Conservation (phyloP, 2,888 invertebrate genomes). For the Volucella bombylans region DNA sequence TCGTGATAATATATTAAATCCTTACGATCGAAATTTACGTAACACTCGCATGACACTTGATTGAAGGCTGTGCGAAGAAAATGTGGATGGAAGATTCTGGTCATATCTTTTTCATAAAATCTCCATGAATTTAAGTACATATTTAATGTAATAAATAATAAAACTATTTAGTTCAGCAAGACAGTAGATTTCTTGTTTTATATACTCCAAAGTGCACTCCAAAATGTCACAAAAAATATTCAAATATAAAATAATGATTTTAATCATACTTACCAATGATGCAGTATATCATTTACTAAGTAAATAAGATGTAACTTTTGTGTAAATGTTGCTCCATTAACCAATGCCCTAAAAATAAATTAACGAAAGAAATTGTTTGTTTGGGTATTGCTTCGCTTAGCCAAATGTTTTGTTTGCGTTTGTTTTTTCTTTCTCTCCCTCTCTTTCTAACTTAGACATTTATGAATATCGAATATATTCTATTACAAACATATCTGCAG, state of each 20-base stretch:
- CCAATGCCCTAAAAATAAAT: constrained; percentile 84
- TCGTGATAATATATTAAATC: too few species aligned
- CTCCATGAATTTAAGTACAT: too few species aligned
- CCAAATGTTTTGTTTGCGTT: constrained; percentile 74
- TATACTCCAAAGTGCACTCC: constrained; percentile 23
- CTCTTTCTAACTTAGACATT: constrained; percentile 46
- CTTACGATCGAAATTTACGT: too few species aligned
- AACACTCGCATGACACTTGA: too few species aligned
- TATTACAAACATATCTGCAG: constrained; percentile 28
- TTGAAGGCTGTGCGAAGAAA: too few species aligned
- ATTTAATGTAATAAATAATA: too few species aligned
- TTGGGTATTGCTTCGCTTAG: constrained; percentile 67
- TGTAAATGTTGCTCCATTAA: constrained; percentile 89
- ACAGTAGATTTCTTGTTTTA: too few species aligned
- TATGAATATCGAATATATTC: neutral
- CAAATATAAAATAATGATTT: constrained; percentile 11
- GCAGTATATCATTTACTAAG: constrained; percentile 98
- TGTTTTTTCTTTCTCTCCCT: constrained; percentile 32
- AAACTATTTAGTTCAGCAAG: too few species aligned
- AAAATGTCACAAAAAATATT: constrained; percentile 1
- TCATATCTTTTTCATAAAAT: too few species aligned
- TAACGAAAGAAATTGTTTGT: constrained; percentile 81
- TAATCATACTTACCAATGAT: constrained; percentile 92
- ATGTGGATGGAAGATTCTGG: too few species aligned
- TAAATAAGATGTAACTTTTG: constrained; percentile 98